phyloP scores from a whole-genome alignment of 2,113 vertebrate species.

The Heterotilapia buettikoferi region DNA sequence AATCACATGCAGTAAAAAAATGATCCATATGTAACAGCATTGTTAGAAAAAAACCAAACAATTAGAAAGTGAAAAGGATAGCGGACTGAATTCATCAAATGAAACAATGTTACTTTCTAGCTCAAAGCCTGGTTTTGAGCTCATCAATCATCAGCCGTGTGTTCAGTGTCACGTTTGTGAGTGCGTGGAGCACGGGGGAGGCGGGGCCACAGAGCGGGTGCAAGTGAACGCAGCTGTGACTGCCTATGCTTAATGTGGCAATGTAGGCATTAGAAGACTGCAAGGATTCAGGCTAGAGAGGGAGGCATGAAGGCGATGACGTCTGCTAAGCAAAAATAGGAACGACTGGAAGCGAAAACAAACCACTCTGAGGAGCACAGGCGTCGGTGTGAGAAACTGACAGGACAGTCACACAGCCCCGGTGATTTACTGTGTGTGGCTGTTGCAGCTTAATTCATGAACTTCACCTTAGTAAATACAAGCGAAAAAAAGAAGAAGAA shows the following conservation, averaged over 20 bases:
- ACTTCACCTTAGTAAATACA: not conserved
- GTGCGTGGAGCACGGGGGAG: not conserved
- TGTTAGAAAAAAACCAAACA: not conserved
- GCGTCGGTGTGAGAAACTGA: not conserved
- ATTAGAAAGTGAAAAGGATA: not conserved
- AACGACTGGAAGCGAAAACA: conserved; percentile 22
- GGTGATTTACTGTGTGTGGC: not conserved
- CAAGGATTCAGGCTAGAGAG: not conserved
- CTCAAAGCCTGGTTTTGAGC: conserved; percentile 36
- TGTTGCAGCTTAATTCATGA: not conserved
- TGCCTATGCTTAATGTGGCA: conserved; percentile 7
- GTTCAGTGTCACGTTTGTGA: conserved; percentile 35
- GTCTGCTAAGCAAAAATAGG: conserved; percentile 22
- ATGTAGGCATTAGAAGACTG: not conserved
- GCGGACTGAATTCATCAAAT: conserved; percentile 17
- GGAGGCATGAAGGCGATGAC: conserved; percentile 14
- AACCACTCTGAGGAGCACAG: not conserved
- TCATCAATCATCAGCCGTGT: conserved; percentile 54
- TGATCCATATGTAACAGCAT: not conserved
- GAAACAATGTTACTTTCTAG: conserved; percentile 45
- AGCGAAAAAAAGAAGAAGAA: not conserved
- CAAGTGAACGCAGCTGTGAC: conserved; percentile 5
- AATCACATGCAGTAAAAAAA: not conserved
- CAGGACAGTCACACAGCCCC: conserved; percentile 1
- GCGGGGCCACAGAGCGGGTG: not conserved